Base-by-base conservation (phyloP, 2,797 vertebrate species). In the Sphenopsis melanotis region DNA sequence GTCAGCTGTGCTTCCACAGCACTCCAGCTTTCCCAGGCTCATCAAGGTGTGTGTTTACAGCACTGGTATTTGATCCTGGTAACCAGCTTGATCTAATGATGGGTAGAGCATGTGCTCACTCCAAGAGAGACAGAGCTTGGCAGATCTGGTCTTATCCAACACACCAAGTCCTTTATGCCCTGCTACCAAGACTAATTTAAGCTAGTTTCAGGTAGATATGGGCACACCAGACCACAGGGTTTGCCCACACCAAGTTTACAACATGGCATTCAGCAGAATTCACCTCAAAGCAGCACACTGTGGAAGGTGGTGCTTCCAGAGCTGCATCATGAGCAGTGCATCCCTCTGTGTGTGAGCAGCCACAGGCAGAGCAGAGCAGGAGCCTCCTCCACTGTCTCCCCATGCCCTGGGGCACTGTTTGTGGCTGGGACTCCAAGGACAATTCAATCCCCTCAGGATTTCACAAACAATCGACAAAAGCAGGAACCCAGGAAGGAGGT, bases 211-310 rank as follows among this genome's bases (percentile, higher is more conserved):
- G 37, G 50, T 44, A 72, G 78, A 34, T 52, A 69, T 3, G 13
- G 63, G 47, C 68, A 59, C 44, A 74, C 29, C 39, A 74, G 16
- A 37, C 37, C 32, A 17, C 9, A 10, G 39, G 46, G n/a, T 15
- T 49, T 56, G 34, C 42, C 47, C 53, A 64, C 30, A 36, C 36
- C 30, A 9, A 16, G 37, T 10, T 60, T 44, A 30, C 34, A 57
- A 30, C 1, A 0, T 52, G 53, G 24, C 5, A 36, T 75, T 68
- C 74, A 29, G 2, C 32, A 57, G 57, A 71, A 69, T 52, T 11
- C 42, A 23, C 57, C 66, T 56, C 72, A 27, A 64, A 70, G 10
- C 78, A 72, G 30, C 4, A 0, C 0, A 0, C n/a, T 0, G 0
- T 27, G 32, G 53, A 39, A 4, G 1, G 61, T 7, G 5, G 20